phyloP scores from a whole-genome alignment of 2,888 invertebrate species.

The Ectemnius continuus region DNA sequence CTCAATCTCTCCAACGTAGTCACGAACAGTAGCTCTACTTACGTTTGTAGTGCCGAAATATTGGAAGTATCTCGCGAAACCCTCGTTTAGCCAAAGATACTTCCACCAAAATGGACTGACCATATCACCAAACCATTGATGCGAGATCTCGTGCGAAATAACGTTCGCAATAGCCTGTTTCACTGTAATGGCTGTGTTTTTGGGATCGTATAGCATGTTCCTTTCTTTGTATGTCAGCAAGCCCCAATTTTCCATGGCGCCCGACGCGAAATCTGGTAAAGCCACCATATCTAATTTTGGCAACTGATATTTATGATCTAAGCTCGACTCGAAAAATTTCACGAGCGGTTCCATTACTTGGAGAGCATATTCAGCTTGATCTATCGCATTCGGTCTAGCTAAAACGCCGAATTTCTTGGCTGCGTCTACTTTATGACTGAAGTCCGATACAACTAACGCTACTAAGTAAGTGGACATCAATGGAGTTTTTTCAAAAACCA shows the following conservation, averaged over 20 bases:
- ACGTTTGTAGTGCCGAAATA: constrained; percentile 75
- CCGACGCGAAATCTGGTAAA: constrained; percentile 80
- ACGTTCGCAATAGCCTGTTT: constrained; percentile 68
- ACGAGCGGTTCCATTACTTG: constrained; percentile 77
- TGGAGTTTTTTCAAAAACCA: constrained; percentile 79
- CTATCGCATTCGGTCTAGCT: constrained; percentile 84
- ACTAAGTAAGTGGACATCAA: constrained; percentile 91
- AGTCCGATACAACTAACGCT: constrained; percentile 90
- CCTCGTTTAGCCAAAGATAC: constrained; percentile 77
- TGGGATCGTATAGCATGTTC: constrained; percentile 85
- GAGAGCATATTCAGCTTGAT: constrained; percentile 83
- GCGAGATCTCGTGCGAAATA: constrained; percentile 80
- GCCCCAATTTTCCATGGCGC: constrained; percentile 80
- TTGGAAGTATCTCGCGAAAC: constrained; percentile 80
- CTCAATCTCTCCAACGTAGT: too few species aligned
- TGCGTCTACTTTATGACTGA: constrained; percentile 72
- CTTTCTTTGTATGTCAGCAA: constrained; percentile 83
- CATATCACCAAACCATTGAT: constrained; percentile 79
- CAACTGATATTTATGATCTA: constrained; percentile 77
- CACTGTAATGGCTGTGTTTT: constrained; percentile 49
- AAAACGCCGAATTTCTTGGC: constrained; percentile 78
- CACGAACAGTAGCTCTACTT: constrained; percentile 31
- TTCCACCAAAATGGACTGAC: constrained; percentile 76
- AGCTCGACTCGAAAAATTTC: constrained; percentile 75
- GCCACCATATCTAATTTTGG: constrained; percentile 80